Percentiles rank a stretch among this genome's conserved stretches.
Conservation (phyloP, 2,797 vertebrate species). For the Microcaecilia unicolor region DNA sequence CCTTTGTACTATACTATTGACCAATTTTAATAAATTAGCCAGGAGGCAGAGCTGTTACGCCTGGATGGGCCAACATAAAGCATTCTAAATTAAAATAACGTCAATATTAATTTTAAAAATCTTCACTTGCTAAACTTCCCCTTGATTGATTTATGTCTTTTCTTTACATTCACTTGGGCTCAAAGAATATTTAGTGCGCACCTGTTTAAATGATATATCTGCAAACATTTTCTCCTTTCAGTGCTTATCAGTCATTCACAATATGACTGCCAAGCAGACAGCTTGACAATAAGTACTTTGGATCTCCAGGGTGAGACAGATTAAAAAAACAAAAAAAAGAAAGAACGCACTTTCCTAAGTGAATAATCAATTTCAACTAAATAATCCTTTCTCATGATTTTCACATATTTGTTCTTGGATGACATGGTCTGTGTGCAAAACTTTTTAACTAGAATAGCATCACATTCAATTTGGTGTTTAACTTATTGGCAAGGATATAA, state of each 20-base stretch:
- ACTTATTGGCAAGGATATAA: too few species aligned
- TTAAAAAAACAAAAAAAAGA: slow-evolving; percentile 15
- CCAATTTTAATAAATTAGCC: too few species aligned
- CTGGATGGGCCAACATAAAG: not conserved
- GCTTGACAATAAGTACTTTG: slow-evolving; percentile 6
- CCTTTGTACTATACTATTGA: too few species aligned
- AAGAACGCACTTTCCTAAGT: too few species aligned
- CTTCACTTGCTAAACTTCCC: slow-evolving; percentile 1
- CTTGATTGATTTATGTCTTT: slow-evolving; percentile 17
- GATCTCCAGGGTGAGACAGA: slow-evolving; percentile 20
- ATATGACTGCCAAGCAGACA: slow-evolving; percentile 8
- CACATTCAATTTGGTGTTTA: slow-evolving; percentile 8
- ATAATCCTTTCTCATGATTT: slow-evolving; percentile 10
- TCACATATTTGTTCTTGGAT: slow-evolving; percentile 4
- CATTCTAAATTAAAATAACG: slow-evolving; percentile 9
- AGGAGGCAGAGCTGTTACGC: too few species aligned
- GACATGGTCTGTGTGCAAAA: slow-evolving; percentile 1
- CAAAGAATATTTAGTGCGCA: slow-evolving; percentile 6
- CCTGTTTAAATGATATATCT: slow-evolving; percentile 24
- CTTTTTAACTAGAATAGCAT: slow-evolving; percentile 8
- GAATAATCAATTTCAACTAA: too few species aligned
- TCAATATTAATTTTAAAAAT: slow-evolving; percentile 25
- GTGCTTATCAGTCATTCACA: slow-evolving; percentile 12
- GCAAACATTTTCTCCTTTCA: slow-evolving; percentile 12
- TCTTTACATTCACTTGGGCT: slow-evolving; percentile 16